Percentiles rank a stretch among this genome's conserved stretches.
Evolutionary conservation across 1,140 invertebrate genomes (phyloP).

Genomic region (Aplysia californica): DNA sequence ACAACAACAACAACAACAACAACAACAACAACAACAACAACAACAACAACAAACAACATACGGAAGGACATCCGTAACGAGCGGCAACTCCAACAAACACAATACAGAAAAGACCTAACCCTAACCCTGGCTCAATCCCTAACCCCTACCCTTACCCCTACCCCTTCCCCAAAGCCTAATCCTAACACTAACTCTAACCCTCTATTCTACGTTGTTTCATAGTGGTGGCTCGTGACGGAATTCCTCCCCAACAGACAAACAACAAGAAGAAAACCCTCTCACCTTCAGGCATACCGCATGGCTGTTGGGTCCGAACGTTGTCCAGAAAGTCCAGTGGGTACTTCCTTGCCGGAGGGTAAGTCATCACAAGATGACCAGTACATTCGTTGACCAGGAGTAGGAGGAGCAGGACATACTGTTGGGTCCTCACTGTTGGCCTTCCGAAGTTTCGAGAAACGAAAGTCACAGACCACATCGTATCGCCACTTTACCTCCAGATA

Average conservation of each 20-base stretch:
- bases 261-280: slow-evolving; percentile 44
- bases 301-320: slow-evolving; percentile 86
- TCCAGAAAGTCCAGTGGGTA: slow-evolving; percentile 95
- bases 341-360: slow-evolving; percentile 70
- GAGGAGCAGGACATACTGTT: neutral
- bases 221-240: too few relatives aligned
- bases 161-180: neutral
- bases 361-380: slow-evolving; percentile 41
- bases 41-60: too few relatives aligned
- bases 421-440: too few relatives aligned
- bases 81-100: neutral
- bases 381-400: neutral
- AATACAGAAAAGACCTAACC: neutral
- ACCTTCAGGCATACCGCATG: slow-evolving; percentile 97
- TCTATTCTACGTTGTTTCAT: too few relatives aligned
- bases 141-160: neutral
- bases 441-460: neutral
- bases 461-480: too few relatives aligned
- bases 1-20: neutral
- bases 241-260: neutral
- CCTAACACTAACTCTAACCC: neutral
- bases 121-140: neutral
- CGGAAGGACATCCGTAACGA: too few relatives aligned
- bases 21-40: neutral
- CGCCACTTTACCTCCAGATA: too few relatives aligned